A percentile compares a stretch with the other conserved stretches of the same genome.
Conservation (phyloP, 2,888 invertebrate species). For the Charanyca ferruginea region DNA sequence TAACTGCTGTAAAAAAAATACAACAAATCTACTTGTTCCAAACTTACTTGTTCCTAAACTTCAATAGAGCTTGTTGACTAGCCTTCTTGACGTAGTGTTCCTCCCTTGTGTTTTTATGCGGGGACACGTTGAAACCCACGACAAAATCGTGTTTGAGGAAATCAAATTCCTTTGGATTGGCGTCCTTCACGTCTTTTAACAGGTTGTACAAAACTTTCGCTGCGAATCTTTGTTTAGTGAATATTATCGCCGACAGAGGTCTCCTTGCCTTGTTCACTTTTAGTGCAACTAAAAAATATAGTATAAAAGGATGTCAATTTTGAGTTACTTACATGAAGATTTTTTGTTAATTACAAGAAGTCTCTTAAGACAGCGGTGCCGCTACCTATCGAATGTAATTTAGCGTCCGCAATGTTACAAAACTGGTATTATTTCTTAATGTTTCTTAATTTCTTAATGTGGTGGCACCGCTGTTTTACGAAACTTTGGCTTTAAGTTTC, state of each 20-base stretch:
- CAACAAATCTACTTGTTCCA: no score
- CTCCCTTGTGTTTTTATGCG: constrained; percentile 91
- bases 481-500: background rate
- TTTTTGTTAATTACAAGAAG: no score
- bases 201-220: constrained; percentile 94
- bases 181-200: constrained; percentile 88
- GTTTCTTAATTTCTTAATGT: background rate
- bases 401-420: no score
- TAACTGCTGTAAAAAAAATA: no score
- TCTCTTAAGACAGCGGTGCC: no score
- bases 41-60: constrained; percentile 86
- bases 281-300: constrained; percentile 71
- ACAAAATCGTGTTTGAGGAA: constrained; percentile 94
- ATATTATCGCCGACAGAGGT: constrained; percentile 93
- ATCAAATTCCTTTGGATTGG: constrained; percentile 84
- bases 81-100: constrained; percentile 88
- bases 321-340: no score
- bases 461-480: background rate
- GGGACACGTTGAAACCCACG: constrained; percentile 92
- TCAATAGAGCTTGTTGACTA: constrained; percentile 88
- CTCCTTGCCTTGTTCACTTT: constrained; percentile 78
- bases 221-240: constrained; percentile 94
- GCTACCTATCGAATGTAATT: no score
- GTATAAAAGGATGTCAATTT: constrained; percentile 7
- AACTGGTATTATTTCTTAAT: no score